A percentile compares a stretch with the other conserved stretches of the same genome.
Conservation (phyloP, 2,888 invertebrate genomes). For the Drosophila suboccidentalis region DNA sequence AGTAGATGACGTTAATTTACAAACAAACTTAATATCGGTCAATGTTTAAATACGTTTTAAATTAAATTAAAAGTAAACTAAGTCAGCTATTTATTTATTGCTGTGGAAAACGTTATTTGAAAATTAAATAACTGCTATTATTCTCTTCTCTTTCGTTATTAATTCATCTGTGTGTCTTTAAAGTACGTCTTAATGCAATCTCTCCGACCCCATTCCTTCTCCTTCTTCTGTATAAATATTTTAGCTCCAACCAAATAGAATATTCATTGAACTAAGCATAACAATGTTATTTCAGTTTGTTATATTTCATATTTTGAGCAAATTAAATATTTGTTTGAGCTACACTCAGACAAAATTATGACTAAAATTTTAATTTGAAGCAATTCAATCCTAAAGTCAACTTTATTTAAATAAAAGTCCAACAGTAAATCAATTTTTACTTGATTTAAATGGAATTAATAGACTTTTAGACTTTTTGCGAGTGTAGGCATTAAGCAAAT, state of each 20-base stretch:
- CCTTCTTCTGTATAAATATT: too few species aligned
- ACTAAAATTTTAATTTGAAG: background rate
- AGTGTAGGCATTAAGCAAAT: constrained; percentile 20
- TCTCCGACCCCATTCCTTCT: background rate
- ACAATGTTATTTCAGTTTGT: constrained; percentile 2
- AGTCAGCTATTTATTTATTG: too few species aligned
- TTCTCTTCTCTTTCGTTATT: background rate
- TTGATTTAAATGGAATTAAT: background rate
- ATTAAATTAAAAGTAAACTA: too few species aligned
- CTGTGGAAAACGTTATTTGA: background rate
- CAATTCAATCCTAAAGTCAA: background rate
- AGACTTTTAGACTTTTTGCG: background rate
- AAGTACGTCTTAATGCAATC: background rate
- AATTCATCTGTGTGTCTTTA: background rate
- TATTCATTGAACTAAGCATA: background rate
- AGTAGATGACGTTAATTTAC: too few species aligned
- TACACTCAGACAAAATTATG: background rate
- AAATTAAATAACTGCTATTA: background rate
- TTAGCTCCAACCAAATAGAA: background rate
- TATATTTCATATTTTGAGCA: background rate
- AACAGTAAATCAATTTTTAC: background rate
- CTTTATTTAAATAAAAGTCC: background rate
- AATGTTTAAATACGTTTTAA: too few species aligned
- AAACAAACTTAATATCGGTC: too few species aligned
- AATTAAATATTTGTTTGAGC: constrained; percentile 9